Evolutionary conservation across 2,113 vertebrate species (phyloP).

Genomic region (Alaudala cheleensis): DNA sequence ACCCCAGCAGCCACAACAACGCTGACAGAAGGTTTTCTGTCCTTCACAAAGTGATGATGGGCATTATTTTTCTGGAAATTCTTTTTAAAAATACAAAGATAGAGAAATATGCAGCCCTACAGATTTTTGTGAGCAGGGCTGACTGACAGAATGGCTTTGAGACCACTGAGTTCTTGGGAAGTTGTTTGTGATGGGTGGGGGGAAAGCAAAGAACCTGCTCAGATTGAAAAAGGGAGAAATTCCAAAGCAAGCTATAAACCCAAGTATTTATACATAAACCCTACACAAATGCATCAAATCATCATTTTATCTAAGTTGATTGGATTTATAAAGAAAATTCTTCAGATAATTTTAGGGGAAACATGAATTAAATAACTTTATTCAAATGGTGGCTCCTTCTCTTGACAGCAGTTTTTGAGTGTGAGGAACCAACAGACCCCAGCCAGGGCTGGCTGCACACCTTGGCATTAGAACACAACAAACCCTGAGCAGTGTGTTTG

Average conservation of each 20-base stretch:
- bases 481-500: not conserved
- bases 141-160: not conserved
- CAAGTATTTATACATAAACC: not conserved
- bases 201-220: not conserved
- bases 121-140: not conserved
- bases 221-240: not conserved
- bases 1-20: not conserved
- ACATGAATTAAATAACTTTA: not conserved
- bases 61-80: not conserved
- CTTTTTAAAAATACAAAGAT: not conserved
- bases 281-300: not conserved
- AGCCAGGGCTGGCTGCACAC: not conserved
- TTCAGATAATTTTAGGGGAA: not conserved
- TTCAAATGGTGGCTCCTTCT: not conserved
- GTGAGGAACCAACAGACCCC: not conserved
- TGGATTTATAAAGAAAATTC: not conserved
- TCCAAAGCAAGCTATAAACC: conserved; percentile 13
- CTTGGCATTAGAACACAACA: not conserved
- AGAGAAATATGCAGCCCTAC: not conserved
- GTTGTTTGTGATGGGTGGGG: not conserved
- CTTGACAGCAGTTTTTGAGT: not conserved
- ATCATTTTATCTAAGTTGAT: not conserved
- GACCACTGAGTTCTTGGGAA: not conserved
- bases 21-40: not conserved
- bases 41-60: not conserved